Evolutionary conservation across 2,113 vertebrate genomes (phyloP).

Genomic region (Geococcyx californianus): DNA sequence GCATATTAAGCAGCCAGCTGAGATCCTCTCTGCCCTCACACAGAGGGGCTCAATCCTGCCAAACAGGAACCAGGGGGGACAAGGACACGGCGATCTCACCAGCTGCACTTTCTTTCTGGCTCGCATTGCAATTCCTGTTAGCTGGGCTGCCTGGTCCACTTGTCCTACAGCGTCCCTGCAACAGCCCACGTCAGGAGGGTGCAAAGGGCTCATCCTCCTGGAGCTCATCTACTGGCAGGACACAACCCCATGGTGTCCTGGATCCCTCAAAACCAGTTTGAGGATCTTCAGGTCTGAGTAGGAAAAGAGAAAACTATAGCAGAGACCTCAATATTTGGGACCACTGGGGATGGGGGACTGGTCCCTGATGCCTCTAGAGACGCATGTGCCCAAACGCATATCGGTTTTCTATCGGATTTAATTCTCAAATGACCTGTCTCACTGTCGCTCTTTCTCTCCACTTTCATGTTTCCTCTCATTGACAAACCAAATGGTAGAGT

Average conservation of each 20-base stretch:
- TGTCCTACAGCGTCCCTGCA: background rate
- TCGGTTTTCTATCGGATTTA: background rate
- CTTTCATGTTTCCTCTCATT: background rate
- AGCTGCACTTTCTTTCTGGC: conserved; percentile 1
- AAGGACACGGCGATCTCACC: background rate
- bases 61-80: background rate
- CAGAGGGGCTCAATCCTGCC: conserved; percentile 7
- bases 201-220: background rate
- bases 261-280: background rate
- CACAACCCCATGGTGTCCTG: background rate
- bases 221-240: background rate
- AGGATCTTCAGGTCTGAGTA: background rate
- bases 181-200: fast-evolving
- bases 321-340: background rate
- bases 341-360: background rate
- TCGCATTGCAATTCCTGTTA: fast-evolving
- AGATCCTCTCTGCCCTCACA: background rate
- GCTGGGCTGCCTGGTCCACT: background rate
- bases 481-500: background rate
- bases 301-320: background rate
- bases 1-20: conserved; percentile 35
- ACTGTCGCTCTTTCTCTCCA: background rate
- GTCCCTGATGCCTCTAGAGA: background rate
- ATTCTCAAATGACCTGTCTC: background rate
- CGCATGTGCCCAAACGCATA: background rate